phyloP scores from a whole-genome alignment of 2,797 vertebrate species.

The Aplochiton taeniatus region DNA sequence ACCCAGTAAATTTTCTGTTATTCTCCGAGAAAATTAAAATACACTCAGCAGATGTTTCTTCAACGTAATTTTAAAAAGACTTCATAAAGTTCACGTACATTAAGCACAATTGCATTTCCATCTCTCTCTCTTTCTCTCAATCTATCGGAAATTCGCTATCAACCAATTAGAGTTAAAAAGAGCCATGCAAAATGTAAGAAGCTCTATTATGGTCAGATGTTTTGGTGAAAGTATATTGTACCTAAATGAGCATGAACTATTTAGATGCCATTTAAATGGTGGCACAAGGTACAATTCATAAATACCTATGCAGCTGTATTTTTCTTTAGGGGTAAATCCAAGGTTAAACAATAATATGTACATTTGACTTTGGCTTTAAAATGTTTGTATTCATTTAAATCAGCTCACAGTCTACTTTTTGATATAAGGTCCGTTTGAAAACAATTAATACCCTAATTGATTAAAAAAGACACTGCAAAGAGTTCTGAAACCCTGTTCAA shows the following conservation, averaged over 20 bases:
- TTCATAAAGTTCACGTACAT: constrained; percentile 56
- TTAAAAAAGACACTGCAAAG: constrained; percentile 7
- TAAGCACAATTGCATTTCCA: constrained; percentile 48
- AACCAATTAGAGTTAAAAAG: constrained; percentile 35
- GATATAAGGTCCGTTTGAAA: neutral
- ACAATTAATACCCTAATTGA: no score
- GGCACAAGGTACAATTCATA: no score
- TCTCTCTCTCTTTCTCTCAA: neutral
- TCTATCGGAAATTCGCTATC: constrained; percentile 38
- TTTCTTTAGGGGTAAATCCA: neutral
- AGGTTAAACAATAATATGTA: neutral
- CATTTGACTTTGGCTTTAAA: constrained; percentile 66
- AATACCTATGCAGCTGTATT: neutral
- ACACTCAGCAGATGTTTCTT: constrained; percentile 45
- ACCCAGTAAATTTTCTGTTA: constrained; percentile 30
- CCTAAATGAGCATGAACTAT: constrained; percentile 42
- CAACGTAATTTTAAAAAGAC: constrained; percentile 36
- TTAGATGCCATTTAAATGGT: neutral
- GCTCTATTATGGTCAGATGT: constrained; percentile 41
- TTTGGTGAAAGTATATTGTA: constrained; percentile 35
- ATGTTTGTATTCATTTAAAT: constrained; percentile 46
- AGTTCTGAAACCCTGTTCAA: constrained; percentile 23
- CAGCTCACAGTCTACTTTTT: constrained; percentile 20
- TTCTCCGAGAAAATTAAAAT: constrained; percentile 39
- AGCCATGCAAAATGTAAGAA: constrained; percentile 68